Evolutionary conservation across 2,888 invertebrate species (phyloP).

Genomic region (Cephalotes varians): DNA sequence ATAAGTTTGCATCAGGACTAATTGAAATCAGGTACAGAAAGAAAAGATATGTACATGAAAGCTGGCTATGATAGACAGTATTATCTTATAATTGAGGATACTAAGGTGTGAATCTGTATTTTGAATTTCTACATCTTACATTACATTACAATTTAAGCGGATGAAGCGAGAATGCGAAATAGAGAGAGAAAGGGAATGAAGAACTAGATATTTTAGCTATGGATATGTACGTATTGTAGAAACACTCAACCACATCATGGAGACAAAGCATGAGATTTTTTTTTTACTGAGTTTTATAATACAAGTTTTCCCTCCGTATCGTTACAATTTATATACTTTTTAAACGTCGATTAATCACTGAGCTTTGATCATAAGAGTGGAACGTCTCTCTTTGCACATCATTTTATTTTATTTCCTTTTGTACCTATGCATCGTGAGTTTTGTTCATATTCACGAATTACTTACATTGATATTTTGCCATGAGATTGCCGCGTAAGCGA

Average conservation of each 20-base stretch:
- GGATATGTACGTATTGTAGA: slow-evolving; percentile 27
- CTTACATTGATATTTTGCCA: slow-evolving; percentile 46
- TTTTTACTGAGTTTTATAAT: slow-evolving; percentile 52
- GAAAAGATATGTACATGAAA: slow-evolving; percentile 12
- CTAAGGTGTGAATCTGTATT: slow-evolving; percentile 12
- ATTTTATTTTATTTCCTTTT: slow-evolving; percentile 13
- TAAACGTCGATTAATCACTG: slow-evolving; percentile 1
- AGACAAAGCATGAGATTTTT: slow-evolving; percentile 63
- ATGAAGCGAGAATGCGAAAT: background rate
- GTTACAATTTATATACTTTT: slow-evolving; percentile 36
- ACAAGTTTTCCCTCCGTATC: slow-evolving; percentile 12
- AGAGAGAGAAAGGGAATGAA: background rate
- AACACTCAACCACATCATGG: slow-evolving; percentile 37
- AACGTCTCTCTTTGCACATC: slow-evolving; percentile 6
- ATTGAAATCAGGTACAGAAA: slow-evolving; percentile 52
- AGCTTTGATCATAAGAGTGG: background rate
- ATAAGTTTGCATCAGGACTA: slow-evolving; percentile 45
- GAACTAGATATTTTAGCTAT: slow-evolving; percentile 12
- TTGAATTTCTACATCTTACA: slow-evolving; percentile 11
- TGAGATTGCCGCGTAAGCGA: slow-evolving; percentile 70
- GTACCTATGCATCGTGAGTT: slow-evolving; percentile 10
- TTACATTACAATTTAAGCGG: slow-evolving; percentile 18
- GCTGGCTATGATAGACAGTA: slow-evolving; percentile 69
- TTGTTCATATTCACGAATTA: slow-evolving; percentile 13
- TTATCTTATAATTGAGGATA: slow-evolving; percentile 52